A percentile compares a stretch with the other conserved stretches of the same genome.
phyloP scores from a whole-genome alignment of 1,140 invertebrate species.

The Anadara kagoshimensis region DNA sequence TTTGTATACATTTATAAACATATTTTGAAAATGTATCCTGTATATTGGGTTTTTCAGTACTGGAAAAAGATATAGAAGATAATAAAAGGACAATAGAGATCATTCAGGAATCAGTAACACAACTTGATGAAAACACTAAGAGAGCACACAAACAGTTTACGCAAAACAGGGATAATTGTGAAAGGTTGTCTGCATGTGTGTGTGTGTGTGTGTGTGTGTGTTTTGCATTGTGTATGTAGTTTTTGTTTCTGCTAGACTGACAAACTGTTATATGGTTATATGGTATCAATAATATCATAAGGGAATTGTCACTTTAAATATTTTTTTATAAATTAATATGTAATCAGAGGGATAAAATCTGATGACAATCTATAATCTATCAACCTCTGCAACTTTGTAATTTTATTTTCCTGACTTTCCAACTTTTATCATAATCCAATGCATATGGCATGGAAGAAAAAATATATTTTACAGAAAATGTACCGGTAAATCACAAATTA shows the following conservation, averaged over 20 bases:
- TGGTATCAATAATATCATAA: neutral
- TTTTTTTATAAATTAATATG: neutral
- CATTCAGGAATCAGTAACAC: slow-evolving; percentile 33
- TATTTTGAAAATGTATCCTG: too few relatives aligned
- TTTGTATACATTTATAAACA: too few relatives aligned
- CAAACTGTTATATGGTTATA: too few relatives aligned
- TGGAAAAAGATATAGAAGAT: slow-evolving; percentile 42
- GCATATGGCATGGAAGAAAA: too few relatives aligned
- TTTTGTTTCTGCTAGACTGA: neutral
- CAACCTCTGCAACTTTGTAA: too few relatives aligned
- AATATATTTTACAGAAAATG: too few relatives aligned
- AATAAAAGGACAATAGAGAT: slow-evolving; percentile 25
- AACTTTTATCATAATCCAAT: too few relatives aligned
- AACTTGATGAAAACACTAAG: slow-evolving; percentile 48
- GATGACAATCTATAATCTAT: neutral
- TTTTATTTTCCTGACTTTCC: too few relatives aligned
- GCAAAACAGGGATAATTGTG: slow-evolving; percentile 50
- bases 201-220: neutral
- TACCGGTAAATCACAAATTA: too few relatives aligned
- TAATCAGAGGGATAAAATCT: too few relatives aligned
- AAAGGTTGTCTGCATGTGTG: slow-evolving; percentile 34
- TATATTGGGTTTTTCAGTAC: slow-evolving; percentile 29
- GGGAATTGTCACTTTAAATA: neutral
- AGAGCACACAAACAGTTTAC: slow-evolving; percentile 50
- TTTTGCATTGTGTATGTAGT: neutral